phyloP scores from a whole-genome alignment of 2,113 vertebrate species.

The Dasyurus viverrinus region DNA sequence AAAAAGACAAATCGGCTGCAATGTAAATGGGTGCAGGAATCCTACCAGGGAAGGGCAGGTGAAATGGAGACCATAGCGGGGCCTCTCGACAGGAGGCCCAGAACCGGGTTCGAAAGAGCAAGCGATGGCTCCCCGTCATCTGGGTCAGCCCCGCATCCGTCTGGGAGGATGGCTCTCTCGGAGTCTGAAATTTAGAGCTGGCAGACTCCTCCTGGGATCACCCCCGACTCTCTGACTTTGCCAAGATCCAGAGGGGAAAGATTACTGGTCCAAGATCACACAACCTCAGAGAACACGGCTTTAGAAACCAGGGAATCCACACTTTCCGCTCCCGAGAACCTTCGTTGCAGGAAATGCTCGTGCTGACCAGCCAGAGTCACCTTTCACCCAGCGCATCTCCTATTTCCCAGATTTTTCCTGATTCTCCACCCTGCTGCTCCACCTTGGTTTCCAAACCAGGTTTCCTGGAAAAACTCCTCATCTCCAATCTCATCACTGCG shows the following conservation, averaged over 20 bases:
- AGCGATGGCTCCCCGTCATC: not conserved
- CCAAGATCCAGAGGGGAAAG: not conserved
- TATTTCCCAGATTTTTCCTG: not conserved
- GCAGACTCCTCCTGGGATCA: not conserved
- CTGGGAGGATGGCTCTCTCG: not conserved
- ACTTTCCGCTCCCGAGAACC: not conserved
- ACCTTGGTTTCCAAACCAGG: not conserved
- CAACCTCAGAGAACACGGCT: not conserved
- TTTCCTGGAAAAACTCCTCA: not conserved
- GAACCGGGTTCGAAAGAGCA: not conserved
- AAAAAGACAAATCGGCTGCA: constrained; percentile 16
- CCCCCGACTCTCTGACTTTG: not conserved
- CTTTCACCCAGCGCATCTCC: not conserved
- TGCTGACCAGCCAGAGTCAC: no score
- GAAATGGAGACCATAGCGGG: not conserved
- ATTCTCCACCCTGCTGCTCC: not conserved
- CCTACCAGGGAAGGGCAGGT: not conserved
- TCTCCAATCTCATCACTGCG: not conserved
- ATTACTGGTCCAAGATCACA: not conserved
- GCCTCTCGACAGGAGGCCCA: not conserved
- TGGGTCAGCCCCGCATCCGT: not conserved
- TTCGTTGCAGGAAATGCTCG: not conserved
- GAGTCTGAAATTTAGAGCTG: not conserved
- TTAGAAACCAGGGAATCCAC: not conserved
- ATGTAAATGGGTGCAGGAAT: not conserved